Evolutionary conservation across 2,888 invertebrate genomes (phyloP).

Genomic region (Tetragnatha montana): DNA sequence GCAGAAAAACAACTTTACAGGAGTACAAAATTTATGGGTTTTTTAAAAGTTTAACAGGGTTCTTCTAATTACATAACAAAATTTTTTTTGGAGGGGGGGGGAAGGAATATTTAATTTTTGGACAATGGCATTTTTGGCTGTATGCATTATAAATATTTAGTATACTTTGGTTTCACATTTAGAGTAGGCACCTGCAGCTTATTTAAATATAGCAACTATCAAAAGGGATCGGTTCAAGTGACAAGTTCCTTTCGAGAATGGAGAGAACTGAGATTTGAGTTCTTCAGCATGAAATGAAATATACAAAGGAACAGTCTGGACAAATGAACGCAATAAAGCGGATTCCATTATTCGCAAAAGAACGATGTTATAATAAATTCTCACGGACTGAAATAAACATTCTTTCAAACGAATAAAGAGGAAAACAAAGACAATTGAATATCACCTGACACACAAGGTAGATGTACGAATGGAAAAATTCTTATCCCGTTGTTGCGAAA

Average conservation of each 20-base stretch:
- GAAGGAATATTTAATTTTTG: too few relatives aligned
- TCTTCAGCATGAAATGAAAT: neutral
- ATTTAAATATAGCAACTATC: too few relatives aligned
- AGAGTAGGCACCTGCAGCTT: too few relatives aligned
- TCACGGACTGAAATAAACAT: conserved; percentile 22
- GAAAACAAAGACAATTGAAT: neutral
- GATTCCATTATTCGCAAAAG: conserved; percentile 8
- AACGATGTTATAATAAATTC: neutral
- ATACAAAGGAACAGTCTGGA: conserved; percentile 18
- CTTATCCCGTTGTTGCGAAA: neutral
- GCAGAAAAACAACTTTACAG: too few relatives aligned
- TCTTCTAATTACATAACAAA: too few relatives aligned
- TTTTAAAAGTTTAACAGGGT: too few relatives aligned
- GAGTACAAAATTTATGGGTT: too few relatives aligned
- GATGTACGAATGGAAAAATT: neutral
- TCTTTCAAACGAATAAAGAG: neutral
- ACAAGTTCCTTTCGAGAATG: neutral
- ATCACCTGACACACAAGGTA: neutral
- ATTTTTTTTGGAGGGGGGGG: too few relatives aligned
- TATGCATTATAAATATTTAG: too few relatives aligned
- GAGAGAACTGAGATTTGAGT: neutral
- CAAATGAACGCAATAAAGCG: conserved; percentile 9
- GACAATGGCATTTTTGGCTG: too few relatives aligned
- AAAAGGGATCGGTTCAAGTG: neutral
- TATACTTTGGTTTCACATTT: too few relatives aligned